Percentiles rank a stretch among this genome's conserved stretches.
Evolutionary conservation across 1,140 invertebrate species (phyloP).

Genomic region (Brachionus sp.): DNA sequence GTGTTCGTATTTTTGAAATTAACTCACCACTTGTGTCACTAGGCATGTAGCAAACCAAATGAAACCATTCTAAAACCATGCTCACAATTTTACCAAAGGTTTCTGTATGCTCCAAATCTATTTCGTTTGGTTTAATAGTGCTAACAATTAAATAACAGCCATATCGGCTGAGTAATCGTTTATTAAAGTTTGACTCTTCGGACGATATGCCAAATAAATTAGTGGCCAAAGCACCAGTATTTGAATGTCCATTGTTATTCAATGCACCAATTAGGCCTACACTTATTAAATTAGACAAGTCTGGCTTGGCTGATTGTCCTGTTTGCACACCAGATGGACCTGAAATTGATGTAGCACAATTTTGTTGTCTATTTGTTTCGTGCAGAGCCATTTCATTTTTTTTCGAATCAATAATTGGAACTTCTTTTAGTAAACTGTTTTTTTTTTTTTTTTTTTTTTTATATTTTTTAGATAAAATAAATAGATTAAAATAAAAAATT

Average conservation of each 20-base stretch:
- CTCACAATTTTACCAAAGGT: slow-evolving; percentile 83
- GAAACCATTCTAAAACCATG: slow-evolving; percentile 98
- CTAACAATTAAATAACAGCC: slow-evolving; percentile 94
- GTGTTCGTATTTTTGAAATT: slow-evolving; percentile 59
- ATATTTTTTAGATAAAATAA: too few relatives aligned
- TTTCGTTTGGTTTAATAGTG: slow-evolving; percentile 76
- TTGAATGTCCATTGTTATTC: slow-evolving; percentile 41
- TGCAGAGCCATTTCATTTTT: not conserved
- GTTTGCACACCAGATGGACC: slow-evolving; percentile 44
- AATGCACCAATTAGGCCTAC: slow-evolving; percentile 44
- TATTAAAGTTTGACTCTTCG: slow-evolving; percentile 55
- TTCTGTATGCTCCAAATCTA: slow-evolving; percentile 60
- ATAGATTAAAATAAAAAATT: too few relatives aligned
- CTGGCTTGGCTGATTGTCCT: slow-evolving; percentile 49
- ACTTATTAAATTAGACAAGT: slow-evolving; percentile 40
- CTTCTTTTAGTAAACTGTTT: slow-evolving; percentile 57
- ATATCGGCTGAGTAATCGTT: slow-evolving; percentile 76
- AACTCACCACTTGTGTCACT: slow-evolving; percentile 70
- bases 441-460: too few relatives aligned
- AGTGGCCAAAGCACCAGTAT: slow-evolving; percentile 21
- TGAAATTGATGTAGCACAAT: slow-evolving; percentile 54
- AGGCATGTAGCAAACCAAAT: slow-evolving; percentile 89
- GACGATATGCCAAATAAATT: slow-evolving; percentile 48
- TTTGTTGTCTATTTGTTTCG: not conserved
- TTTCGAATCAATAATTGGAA: slow-evolving; percentile 51